Base-by-base conservation (phyloP, 1,140 invertebrate species). In the Argopecten irradians region DNA sequence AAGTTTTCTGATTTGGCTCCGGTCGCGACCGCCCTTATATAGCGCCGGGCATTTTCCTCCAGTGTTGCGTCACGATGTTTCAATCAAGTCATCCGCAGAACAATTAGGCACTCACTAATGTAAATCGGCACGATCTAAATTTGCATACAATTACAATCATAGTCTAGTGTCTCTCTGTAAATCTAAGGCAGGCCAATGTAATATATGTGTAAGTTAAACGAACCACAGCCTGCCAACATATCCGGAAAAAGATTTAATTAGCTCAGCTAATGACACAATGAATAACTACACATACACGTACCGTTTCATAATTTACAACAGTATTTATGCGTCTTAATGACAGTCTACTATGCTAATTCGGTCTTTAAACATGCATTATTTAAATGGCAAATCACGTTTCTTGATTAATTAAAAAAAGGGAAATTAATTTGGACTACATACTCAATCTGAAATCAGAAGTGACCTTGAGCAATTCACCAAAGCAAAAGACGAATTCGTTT, bases 141-240 rank as follows among this genome's bases (percentile, higher is more conserved):
- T 71, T 71, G 55, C 55, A 71, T 71, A 71, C 55, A 71, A 71
- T 71, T 71, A 71, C 55, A 71, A 71, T 71, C 55, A 71, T n/a
- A 11, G 55, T n/a, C 1, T 71, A 71, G 55, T 71, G 55, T 28
- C 55, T 71, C 55, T 71, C 8, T 71, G 55, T 71, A 71, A 28
- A 71, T 71, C 55, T 71, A 28, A 46, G 55, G 22, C 28, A 71
- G 55, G 55, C 55, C 55, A 71, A 71, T 71, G 55, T 71, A 71
- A 71, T 5, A 28, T 71, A 71, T 22, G 55, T 28, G 28, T 71
- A 11, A 71, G 55, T 71, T 71, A 3, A 28, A 71, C 55, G 28
- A n/a, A 71, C 55, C 55, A n/a, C 55, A 71, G 55, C 55, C 55
- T 71, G 55, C 55, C 55, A 71, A n/a, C 55, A 71, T 71, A 28